phyloP scores from a whole-genome alignment of 1,140 invertebrate genomes.

The Caerostris extrusa region DNA sequence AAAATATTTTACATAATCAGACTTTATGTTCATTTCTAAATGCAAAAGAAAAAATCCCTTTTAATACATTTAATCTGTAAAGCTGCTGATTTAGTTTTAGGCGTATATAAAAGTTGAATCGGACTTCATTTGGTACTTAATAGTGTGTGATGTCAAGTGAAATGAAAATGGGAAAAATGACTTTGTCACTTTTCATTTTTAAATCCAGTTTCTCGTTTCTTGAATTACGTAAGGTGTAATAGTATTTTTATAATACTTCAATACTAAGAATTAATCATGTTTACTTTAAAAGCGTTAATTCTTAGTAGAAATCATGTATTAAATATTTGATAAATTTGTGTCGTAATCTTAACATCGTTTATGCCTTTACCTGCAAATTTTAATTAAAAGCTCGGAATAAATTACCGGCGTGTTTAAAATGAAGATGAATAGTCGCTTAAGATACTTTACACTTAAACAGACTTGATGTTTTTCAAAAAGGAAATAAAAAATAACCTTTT shows the following conservation, averaged over 20 bases:
- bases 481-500: background rate
- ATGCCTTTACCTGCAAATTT: background rate
- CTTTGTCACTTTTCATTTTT: background rate
- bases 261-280: background rate
- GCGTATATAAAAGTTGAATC: conserved; percentile 26
- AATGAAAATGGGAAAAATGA: conserved; percentile 47
- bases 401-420: background rate
- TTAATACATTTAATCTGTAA: conserved; percentile 41
- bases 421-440: conserved; percentile 10
- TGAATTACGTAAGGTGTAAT: conserved; percentile 4
- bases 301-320: too few relatives aligned
- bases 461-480: background rate
- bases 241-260: background rate
- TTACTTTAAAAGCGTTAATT: too few relatives aligned
- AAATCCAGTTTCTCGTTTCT: background rate
- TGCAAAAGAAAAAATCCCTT: background rate
- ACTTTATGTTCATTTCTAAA: background rate
- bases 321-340: too few relatives aligned
- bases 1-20: conserved; percentile 2
- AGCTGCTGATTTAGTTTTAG: conserved; percentile 21
- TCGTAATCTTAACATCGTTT: background rate
- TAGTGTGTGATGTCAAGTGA: conserved; percentile 26
- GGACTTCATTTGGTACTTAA: conserved; percentile 19
- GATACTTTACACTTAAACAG: conserved; percentile 15
- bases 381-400: conserved; percentile 33